A percentile compares a stretch with the other conserved stretches of the same genome.
These are phyloP conservation scores for Epizoanthus rinbou DNA, from an alignment of 92 coral and sea anemone genomes.

Conservation along the genomic window DNA sequence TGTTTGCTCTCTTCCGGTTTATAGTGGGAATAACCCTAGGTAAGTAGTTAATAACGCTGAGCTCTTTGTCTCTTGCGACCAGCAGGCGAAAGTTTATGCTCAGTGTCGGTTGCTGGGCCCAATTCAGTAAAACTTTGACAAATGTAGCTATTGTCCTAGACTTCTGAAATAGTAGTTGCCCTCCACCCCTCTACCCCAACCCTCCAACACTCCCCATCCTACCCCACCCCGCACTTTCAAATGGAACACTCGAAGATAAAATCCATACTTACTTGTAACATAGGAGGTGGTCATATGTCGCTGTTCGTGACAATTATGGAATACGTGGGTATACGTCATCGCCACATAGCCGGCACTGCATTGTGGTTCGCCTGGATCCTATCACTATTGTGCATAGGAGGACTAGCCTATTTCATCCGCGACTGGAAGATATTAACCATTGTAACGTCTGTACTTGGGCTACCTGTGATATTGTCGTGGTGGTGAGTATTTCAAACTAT, in stretches of 20 bases:
- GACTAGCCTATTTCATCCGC: conserved; percentile 68
- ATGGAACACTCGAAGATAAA: no score
- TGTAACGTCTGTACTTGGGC: conserved; percentile 51
- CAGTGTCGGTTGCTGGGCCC: no score
- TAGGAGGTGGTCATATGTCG: conserved; percentile 73
- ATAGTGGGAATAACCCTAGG: conserved; percentile 77
- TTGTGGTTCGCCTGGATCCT: conserved; percentile 61
- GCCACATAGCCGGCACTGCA: conserved; percentile 57
- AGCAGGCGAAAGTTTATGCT: no score
- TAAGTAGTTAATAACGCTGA: conserved; percentile 16
- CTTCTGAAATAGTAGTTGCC: no score
- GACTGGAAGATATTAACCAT: conserved; percentile 68
- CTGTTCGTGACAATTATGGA: conserved; percentile 66
- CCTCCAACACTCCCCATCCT: no score
- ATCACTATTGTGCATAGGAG: conserved; percentile 50
- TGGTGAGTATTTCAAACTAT: conserved; percentile 44
- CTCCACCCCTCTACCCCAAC: no score
- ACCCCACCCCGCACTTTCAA: no score
- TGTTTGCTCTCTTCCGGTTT: conserved; percentile 73
- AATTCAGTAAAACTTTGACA: no score
- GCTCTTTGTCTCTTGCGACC: no score
- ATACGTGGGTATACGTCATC: conserved; percentile 66
- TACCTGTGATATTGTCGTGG: conserved; percentile 55
- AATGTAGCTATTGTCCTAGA: no score
- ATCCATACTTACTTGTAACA: no score